Percentiles rank a stretch among this genome's conserved stretches.
These are phyloP conservation scores for Rhamphomyia laevipes DNA, from an alignment of 2,888 invertebrate species.

Conservation along the genomic window DNA sequence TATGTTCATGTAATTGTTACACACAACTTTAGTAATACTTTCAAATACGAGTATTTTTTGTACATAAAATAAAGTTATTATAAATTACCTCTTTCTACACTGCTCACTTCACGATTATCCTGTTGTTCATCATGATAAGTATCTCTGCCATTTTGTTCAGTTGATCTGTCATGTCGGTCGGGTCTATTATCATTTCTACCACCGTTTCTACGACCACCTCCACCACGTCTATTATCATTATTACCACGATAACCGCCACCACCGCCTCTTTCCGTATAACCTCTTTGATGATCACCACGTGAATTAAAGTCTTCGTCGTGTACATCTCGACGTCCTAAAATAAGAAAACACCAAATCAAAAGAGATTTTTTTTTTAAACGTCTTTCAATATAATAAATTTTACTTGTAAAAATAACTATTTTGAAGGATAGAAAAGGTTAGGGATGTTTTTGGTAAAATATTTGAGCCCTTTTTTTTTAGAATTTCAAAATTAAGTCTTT, in stretches of 20 bases:
- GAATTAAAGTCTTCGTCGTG: slow-evolving; percentile 34
- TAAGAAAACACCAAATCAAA: neutral
- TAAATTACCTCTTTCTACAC: slow-evolving; percentile 33
- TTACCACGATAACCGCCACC: slow-evolving; percentile 23
- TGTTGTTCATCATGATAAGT: slow-evolving; percentile 27
- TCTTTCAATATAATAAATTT: neutral
- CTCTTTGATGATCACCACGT: slow-evolving; percentile 34
- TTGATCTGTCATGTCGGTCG: neutral
- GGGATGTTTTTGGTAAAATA: slow-evolving; percentile 7
- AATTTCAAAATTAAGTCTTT: neutral
- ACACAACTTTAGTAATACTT: no score
- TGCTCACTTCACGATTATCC: slow-evolving; percentile 35
- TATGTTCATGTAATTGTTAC: no score
- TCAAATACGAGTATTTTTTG: no score
- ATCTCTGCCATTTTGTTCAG: slow-evolving; percentile 34
- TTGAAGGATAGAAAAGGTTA: neutral
- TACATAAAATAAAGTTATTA: neutral
- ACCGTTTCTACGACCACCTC: slow-evolving; percentile 29
- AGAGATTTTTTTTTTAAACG: neutral
- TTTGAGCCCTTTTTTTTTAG: slow-evolving; percentile 7
- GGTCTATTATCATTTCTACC: neutral
- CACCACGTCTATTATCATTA: slow-evolving; percentile 31
- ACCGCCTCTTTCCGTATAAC: slow-evolving; percentile 28
- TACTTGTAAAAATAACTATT: neutral
- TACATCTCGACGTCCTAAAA: slow-evolving; percentile 29